Evolutionary conservation across 2,113 vertebrate genomes (phyloP), one percentile per base, ranked within the genome.

Genomic region (Semicossyphus pulcher): DNA sequence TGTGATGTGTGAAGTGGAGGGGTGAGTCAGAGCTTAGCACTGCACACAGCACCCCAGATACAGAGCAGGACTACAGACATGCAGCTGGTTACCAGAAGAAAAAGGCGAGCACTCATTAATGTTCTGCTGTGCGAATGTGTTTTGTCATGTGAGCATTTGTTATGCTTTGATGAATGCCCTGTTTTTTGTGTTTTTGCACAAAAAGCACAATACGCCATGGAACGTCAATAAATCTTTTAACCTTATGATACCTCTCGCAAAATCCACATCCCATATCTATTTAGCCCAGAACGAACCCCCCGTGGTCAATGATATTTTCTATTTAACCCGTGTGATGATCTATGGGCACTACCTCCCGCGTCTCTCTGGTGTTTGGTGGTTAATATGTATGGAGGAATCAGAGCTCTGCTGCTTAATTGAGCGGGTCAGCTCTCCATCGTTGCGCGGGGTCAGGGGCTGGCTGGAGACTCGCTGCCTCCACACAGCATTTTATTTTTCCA

Each of bases 1-100:
- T 90, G 86, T 90, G 84, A 89, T 88, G 85, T 88, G 85, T 88
- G 85, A 88, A 89, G 86, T 87, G 81, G 81, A 81, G 81, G 78
- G 81, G 83, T 86, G 89, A 86, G 73, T 69, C 73, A 42, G 64
- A 59, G 75, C 83, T 89, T 58, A 88, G 85, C 23, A 25, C 80
- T 69, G 83, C 83, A 81, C 73, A 84, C 36, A 69, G 44, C 81
- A 77, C 26, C 71, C 34, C 2, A 84, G 74, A 86, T 74, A 85
- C 68, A 76, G 81, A 86, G 34, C 86, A 91, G 84, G 51, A 34
- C 75, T 60, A 18, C 44, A 59, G 69, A 58, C 62, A 3, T 60
- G 45, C 84, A 90, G 85, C 84, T 91, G 86, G 57, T 72, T 45
- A 48, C 28, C 85, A 87, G 84, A 76, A 44, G 6, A 54, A 49